phyloP scores from a whole-genome alignment of 2,888 invertebrate genomes.

The Tetropium fuscum region DNA sequence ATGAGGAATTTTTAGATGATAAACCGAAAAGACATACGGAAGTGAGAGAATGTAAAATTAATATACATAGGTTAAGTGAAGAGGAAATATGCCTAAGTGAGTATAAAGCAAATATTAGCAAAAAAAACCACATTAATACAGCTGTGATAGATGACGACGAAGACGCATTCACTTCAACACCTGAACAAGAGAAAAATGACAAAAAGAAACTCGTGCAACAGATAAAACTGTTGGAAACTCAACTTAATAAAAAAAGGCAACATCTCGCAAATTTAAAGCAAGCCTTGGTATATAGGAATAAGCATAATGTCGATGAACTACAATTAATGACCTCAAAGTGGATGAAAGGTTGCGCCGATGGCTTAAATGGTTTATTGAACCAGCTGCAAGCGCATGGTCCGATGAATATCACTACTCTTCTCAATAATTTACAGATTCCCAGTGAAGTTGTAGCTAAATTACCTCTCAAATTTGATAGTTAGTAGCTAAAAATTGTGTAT shows the following conservation, averaged over 20 bases:
- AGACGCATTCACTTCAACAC: constrained; percentile 42
- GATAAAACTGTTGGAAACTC: constrained; percentile 36
- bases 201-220: constrained; percentile 32
- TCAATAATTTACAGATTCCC: constrained; percentile 38
- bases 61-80: constrained; percentile 3
- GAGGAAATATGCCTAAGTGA: background rate
- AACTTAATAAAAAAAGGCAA: constrained; percentile 40
- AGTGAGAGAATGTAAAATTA: background rate
- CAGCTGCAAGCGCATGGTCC: constrained; percentile 63
- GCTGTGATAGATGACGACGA: constrained; percentile 32
- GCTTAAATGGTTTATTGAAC: constrained; percentile 67
- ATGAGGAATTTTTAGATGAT: background rate
- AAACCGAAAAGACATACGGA: background rate
- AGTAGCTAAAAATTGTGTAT: no score
- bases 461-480: constrained; percentile 22
- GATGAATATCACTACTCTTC: constrained; percentile 67
- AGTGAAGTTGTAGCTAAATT: constrained; percentile 30
- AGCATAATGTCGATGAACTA: constrained; percentile 68
- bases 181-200: constrained; percentile 37
- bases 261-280: constrained; percentile 43
- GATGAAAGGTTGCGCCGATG: constrained; percentile 70
- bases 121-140: background rate
- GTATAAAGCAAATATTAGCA: background rate
- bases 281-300: constrained; percentile 48
- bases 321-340: constrained; percentile 68